Base-by-base conservation (phyloP, 2,888 invertebrate species). In the Spodoptera picta region DNA sequence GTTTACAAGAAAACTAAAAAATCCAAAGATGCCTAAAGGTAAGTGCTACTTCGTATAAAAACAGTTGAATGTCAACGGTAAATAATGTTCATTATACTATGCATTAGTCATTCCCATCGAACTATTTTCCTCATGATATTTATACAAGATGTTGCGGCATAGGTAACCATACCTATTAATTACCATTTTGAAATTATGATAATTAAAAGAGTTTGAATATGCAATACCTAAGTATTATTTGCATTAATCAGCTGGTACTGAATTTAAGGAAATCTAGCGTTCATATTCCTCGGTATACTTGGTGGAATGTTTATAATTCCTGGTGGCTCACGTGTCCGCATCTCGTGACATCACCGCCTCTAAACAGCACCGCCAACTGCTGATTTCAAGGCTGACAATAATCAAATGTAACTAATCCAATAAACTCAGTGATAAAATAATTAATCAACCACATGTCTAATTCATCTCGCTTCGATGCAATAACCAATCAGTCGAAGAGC, bases 11-110 rank as follows among this genome's bases (percentile, higher is more conserved):
- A 79, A 83, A 72, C 75, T 77, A 83, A 81, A 83, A 81, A 80
- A 68, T 74, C 63, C 72, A 78, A 89, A 84, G 80, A 90, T 90
- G 91, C 92, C 91, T 72, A 91, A 87, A 85, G 91, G 92, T 92
- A 88, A 92, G 92, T 89, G 55, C 51, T 27, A 42, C 49, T 65
- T 48, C 27, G 48, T 36, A 50, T 14, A 27, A 27, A 31, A 50
- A 59, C 14, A 19, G 42, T 31, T 31, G 6, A 52, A 61, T 73
- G 36, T 48, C 27, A 19, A 51, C 48, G 11, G 19, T 45, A 2
- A n/a, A 54, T 62, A 36, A 36, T 54, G 11, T 69, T 55, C 41
- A 51, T 48, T 10, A 55, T 12, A 48, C 4, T 27, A 27, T 27
- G 27, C 14, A 49, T 73, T n/a, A 58, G 27, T 69, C 52, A 58